Evolutionary conservation across 2,113 vertebrate species (phyloP), one percentile per base, ranked within the genome.

Genomic region (Psittacula cyanocephala): DNA sequence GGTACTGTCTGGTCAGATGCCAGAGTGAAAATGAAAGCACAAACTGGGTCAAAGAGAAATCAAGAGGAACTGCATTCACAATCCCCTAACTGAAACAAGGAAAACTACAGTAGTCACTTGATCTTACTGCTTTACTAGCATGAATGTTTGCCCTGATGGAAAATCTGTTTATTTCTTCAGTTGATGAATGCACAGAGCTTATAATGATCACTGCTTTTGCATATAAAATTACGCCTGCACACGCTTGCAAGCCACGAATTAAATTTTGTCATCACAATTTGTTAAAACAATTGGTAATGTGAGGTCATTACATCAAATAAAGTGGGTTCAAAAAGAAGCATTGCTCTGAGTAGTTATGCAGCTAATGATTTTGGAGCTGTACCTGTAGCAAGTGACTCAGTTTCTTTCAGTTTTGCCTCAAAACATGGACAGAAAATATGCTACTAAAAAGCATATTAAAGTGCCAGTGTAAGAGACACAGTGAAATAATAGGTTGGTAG

Each of bases 11-110:
- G 76, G 43, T 78, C 57, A 62, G 69, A 72, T 19, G 31, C 37
- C 76, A 77, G 49, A 69, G 49, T 25, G 1, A 81, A 94, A 83
- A 70, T 17, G 15, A 28, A 64, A 89, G 14, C 2, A n/a, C 65
- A 91, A 97, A 94, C 9, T 71, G 55, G 39, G 80, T 64, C 88
- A 86, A 78, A 95, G 70, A 68, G 75, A 72, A 88, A 72, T 1
- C 3, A 67, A 91, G 18, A 17, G 71, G 93, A 95, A 93, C 41
- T 84, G 39, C 47, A 13, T 0, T 7, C 22, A 63, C 67, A 83
- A 43, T 86, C 14, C 78, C 50, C n/a, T 52, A 68, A 63, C 57
- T 63, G 16, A 86, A 89, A 65, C 29, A 24, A 31, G 44, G 79
- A 59, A 60, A 94, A 49, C 44, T 24, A 52, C 18, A 70, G 67